Conservation (phyloP, 2,888 invertebrate species). For the Ophonus ardosiacus region DNA sequence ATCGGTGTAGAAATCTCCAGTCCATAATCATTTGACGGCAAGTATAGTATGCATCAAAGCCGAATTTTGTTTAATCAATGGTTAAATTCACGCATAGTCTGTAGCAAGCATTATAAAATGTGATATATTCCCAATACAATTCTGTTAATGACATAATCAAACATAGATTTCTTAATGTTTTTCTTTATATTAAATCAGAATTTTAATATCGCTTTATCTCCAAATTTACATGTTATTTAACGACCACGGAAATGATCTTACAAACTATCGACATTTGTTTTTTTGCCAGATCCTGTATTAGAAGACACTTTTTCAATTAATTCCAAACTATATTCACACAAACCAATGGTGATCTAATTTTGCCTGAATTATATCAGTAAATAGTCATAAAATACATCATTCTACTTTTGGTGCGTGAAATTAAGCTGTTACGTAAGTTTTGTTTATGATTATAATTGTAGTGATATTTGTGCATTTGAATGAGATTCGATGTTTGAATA, state of each 20-base stretch:
- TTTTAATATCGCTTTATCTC: slow-evolving; percentile 19
- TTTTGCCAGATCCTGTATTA: background rate
- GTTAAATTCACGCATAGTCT: too few species aligned
- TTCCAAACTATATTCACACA: background rate
- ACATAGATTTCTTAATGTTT: slow-evolving; percentile 19
- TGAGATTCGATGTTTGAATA: slow-evolving; percentile 33
- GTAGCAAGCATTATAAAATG: too few species aligned
- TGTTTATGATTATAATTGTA: slow-evolving; percentile 18
- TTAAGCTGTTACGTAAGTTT: slow-evolving; percentile 13
- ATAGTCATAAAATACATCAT: background rate
- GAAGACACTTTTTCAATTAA: background rate
- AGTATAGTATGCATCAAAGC: too few species aligned
- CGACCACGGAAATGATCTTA: slow-evolving; percentile 9
- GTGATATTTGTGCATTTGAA: slow-evolving; percentile 35
- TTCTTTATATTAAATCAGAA: slow-evolving; percentile 19
- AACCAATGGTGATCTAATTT: background rate
- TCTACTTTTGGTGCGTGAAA: background rate
- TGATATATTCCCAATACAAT: too few species aligned
- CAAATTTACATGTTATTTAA: slow-evolving; percentile 44
- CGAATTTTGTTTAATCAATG: too few species aligned
- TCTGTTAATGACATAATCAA: slow-evolving; percentile 32
- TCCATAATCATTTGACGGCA: too few species aligned
- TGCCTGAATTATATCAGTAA: background rate
- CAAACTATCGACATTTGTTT: slow-evolving; percentile 10
- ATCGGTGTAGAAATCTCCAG: too few species aligned